Percentiles rank a stretch among this genome's conserved stretches.
Evolutionary conservation across 2,888 invertebrate species (phyloP).

Genomic region (Timandra comae): DNA sequence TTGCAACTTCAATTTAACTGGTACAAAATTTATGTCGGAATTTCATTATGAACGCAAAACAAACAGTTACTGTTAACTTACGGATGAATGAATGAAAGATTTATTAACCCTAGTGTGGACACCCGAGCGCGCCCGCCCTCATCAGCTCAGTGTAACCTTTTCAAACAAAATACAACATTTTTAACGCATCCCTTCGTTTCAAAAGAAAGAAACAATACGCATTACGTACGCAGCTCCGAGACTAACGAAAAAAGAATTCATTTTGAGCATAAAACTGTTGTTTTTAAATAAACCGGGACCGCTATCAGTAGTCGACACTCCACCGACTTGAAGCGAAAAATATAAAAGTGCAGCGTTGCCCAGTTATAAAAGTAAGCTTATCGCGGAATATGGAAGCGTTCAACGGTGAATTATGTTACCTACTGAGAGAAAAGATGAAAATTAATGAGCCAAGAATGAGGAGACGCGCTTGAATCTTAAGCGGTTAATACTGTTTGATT

Average conservation of each 20-base stretch:
- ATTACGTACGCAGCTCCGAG: constrained; percentile 30
- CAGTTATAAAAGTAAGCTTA: constrained; percentile 62
- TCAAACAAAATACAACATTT: constrained; percentile 38
- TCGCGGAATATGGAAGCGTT: constrained; percentile 69
- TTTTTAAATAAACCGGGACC: constrained; percentile 69
- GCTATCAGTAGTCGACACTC: constrained; percentile 72
- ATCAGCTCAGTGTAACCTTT: constrained; percentile 27
- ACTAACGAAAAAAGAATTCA: constrained; percentile 39
- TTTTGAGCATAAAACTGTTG: constrained; percentile 62
- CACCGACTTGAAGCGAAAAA: constrained; percentile 61
- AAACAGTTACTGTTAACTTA: constrained; percentile 29
- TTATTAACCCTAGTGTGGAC: constrained; percentile 35
- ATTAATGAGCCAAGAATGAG: constrained; percentile 74
- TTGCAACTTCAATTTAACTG: constrained; percentile 20
- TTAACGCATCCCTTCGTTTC: constrained; percentile 47
- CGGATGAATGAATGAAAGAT: constrained; percentile 33
- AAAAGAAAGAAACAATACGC: constrained; percentile 48
- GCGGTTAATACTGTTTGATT: constrained; percentile 54
- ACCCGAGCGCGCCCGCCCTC: constrained; percentile 19
- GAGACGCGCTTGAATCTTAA: constrained; percentile 43
- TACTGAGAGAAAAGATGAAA: constrained; percentile 69
- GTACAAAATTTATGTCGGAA: constrained; percentile 22
- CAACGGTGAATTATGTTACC: constrained; percentile 72
- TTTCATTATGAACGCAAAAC: constrained; percentile 27
- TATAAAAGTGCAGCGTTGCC: constrained; percentile 53